A percentile compares a stretch with the other conserved stretches of the same genome.
Conservation (phyloP, 1,140 invertebrate genomes). For the Cydia pomonella region DNA sequence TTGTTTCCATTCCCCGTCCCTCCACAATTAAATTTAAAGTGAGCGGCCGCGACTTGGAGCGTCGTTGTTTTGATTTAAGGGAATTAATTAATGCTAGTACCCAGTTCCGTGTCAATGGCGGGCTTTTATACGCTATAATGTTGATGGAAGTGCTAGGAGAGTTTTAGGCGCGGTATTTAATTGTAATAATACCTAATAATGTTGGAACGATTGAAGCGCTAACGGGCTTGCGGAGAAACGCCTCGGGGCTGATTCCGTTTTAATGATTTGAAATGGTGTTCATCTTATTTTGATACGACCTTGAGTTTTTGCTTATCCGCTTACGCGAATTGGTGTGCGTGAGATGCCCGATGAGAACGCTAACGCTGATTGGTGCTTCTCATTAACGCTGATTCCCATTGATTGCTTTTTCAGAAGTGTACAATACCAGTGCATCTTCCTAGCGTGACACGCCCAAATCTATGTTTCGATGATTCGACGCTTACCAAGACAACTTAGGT, state of each 20-base stretch:
- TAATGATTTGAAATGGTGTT: no score
- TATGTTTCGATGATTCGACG: no score
- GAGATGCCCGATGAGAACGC: no score
- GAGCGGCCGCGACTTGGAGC: slow-evolving; percentile 24
- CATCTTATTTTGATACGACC: no score
- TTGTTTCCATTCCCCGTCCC: slow-evolving; percentile 17
- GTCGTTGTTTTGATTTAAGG: slow-evolving; percentile 33
- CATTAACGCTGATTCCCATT: no score
- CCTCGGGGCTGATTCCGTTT: not conserved
- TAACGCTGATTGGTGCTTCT: no score
- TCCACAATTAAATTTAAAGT: slow-evolving; percentile 30
- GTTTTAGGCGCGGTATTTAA: not conserved
- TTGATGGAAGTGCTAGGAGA: not conserved
- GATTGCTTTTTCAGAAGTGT: no score
- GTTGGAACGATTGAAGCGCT: not conserved
- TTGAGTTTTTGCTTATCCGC: no score
- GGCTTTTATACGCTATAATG: slow-evolving; percentile 7
- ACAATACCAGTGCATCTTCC: no score
- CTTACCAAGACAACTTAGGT: no score
- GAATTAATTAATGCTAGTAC: slow-evolving; percentile 33
- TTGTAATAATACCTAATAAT: not conserved
- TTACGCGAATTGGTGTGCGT: no score
- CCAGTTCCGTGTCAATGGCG: not conserved
- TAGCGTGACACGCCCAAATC: no score
- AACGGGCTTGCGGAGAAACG: not conserved